Percentiles rank a stretch among this genome's conserved stretches.
Evolutionary conservation across 35 echinoderm and acorn worm genomes (phyloP).

Genomic region (Heliocidaris tuberculata): DNA sequence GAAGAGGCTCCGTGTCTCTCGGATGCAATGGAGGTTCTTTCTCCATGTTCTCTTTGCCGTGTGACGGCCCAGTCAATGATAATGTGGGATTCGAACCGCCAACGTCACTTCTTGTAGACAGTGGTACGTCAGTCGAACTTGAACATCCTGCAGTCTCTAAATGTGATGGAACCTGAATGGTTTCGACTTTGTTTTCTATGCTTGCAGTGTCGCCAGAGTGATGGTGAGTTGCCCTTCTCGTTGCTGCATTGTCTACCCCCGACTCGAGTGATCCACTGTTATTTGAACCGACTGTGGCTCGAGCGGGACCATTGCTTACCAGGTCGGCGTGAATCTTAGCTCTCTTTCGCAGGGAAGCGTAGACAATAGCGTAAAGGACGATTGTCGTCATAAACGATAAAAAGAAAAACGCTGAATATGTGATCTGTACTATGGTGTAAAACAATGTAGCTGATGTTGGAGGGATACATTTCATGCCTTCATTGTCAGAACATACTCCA

Average conservation of each 20-base stretch:
- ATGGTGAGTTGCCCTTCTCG: background rate
- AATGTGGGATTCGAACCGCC: background rate
- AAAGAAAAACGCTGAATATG: background rate
- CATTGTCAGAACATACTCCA: background rate
- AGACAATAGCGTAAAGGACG: background rate
- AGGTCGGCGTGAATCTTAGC: conserved; percentile 7
- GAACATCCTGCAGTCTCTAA: background rate
- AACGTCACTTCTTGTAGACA: background rate
- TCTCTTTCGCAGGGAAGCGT: background rate
- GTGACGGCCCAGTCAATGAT: background rate
- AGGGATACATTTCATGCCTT: background rate
- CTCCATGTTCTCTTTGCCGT: background rate
- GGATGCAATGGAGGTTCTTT: background rate
- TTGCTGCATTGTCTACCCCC: background rate
- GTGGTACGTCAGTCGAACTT: background rate
- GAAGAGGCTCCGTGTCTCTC: background rate
- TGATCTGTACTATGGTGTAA: background rate
- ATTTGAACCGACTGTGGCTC: background rate
- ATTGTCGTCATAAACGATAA: conserved; percentile 3
- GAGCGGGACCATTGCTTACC: background rate
- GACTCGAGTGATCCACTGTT: background rate
- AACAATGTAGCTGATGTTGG: background rate
- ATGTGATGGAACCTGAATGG: background rate
- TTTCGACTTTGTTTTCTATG: background rate
- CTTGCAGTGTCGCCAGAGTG: background rate